Conservation (phyloP, 2,797 vertebrate species). For the Acestrorhynchus altus region DNA sequence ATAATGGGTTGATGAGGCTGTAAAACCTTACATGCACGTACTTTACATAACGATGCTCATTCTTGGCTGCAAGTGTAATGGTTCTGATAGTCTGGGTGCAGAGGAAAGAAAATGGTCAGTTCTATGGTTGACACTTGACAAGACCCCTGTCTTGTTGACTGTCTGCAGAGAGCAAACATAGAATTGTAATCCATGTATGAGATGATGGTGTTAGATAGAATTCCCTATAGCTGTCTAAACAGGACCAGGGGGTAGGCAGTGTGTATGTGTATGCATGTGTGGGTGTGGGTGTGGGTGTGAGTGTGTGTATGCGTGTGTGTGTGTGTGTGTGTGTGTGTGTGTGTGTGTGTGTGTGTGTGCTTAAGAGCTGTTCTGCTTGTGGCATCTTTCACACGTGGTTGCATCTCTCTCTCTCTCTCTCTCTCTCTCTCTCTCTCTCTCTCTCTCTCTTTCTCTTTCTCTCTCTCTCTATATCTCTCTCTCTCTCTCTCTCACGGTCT, state of each 20-base stretch:
- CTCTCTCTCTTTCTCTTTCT: conserved; percentile 1
- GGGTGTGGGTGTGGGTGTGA: too few relatives aligned
- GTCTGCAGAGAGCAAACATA: conserved; percentile 24
- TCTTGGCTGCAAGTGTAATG: background rate
- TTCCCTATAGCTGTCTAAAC: conserved; percentile 19
- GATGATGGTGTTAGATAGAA: conserved; percentile 38
- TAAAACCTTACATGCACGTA: background rate
- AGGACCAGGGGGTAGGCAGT: background rate
- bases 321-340: conserved; percentile 3
- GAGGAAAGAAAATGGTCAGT: background rate
- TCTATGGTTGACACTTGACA: background rate
- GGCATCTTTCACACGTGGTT: conserved; percentile 33
- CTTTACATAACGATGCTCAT: background rate
- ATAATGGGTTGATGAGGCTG: background rate
- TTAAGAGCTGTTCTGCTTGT: conserved; percentile 3
- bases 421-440: background rate
- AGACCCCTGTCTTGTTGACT: conserved; percentile 18
- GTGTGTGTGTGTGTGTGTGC: background rate
- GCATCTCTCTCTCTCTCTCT: conserved; percentile 3
- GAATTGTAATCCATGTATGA: conserved; percentile 24
- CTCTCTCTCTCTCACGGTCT: conserved; percentile 9
- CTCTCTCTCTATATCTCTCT: conserved; percentile 16
- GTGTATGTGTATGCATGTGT: conserved; percentile 3
- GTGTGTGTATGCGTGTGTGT: too few relatives aligned
- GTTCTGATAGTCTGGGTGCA: background rate